Evolutionary conservation across 2,113 vertebrate genomes (phyloP), one percentile per base, ranked within the genome.

Genomic region (Brienomyrus longianalis): DNA sequence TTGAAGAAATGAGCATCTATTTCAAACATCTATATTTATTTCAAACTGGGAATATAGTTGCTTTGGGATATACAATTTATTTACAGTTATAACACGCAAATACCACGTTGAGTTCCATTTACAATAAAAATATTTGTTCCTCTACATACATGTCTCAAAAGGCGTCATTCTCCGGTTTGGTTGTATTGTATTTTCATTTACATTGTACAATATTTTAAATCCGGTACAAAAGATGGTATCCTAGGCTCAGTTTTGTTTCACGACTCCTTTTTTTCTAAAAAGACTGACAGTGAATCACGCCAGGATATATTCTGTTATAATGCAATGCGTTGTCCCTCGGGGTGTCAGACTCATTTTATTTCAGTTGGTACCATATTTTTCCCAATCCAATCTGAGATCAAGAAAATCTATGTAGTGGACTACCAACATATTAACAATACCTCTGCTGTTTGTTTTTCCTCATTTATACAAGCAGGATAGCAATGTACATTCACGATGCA

Each of bases 111-210:
- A 91, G 87, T 91, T 88, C 43, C 19, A 59, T 92, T 91, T 93
- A 93, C 90, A 94, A 92, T 45, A 92, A 90, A 90, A 91, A 90
- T 92, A 94, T 59, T 89, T 77, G 84, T 89, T 27, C 50, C 35
- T 39, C 56, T 62, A 39, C 39, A 47, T 74, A 62, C 27, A 88
- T 50, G 31, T 90, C 31, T 88, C 56, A 90, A 51, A 43, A 31
- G 3, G 35, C 87, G 62, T 45, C 21, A 62, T 47, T 66, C 56
- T 45, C 54, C 6, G 50, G 8, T 62, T 45, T 80, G 17, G 17
- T 39, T 84, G 9, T 84, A 48, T 84, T n/a, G 83, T 47, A 84
- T 59, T 87, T 86, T 31, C 5, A 4, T 54, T 87, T 56, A 51
- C 31, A 85, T 85, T 85, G 47, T 48, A 50, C n/a, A n/a, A 84